Percentiles rank a stretch among this genome's conserved stretches.
phyloP scores from a whole-genome alignment of 2,113 vertebrate species.

The Oenanthe melanoleuca region DNA sequence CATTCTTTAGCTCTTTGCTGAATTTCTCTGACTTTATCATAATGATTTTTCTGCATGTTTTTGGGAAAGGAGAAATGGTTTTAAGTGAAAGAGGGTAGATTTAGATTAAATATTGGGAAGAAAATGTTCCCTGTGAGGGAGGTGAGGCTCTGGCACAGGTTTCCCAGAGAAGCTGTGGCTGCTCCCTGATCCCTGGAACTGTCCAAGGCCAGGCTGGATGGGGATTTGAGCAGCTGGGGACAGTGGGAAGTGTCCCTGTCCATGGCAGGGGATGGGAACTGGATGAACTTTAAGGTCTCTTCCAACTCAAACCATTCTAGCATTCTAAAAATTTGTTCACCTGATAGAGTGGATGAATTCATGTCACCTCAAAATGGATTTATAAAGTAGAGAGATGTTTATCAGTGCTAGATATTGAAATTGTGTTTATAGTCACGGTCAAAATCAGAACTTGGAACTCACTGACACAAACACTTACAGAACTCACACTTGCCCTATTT shows the following conservation, averaged over 20 bases:
- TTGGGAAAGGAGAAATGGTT: neutral
- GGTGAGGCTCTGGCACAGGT: rapidly evolving
- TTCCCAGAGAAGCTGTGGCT: neutral
- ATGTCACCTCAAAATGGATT: neutral
- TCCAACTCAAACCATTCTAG: neutral
- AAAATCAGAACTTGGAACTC: neutral
- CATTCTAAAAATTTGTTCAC: neutral
- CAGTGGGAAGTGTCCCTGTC: neutral
- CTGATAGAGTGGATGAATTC: neutral
- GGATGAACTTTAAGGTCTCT: neutral
- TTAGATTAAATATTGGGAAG: neutral
- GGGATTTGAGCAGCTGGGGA: neutral
- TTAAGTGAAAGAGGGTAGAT: neutral
- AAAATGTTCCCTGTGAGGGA: neutral
- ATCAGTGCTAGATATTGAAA: neutral
- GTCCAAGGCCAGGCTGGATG: rapidly evolving
- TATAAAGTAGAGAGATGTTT: neutral
- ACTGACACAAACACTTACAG: neutral
- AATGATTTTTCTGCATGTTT: neutral
- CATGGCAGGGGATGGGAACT: no score
- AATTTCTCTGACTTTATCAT: neutral
- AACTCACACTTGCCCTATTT: neutral
- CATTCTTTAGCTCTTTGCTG: neutral
- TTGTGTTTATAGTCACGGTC: neutral
- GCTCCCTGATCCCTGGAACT: neutral